Conservation (phyloP, 2,113 vertebrate genomes). For the Maccullochella peelii region DNA sequence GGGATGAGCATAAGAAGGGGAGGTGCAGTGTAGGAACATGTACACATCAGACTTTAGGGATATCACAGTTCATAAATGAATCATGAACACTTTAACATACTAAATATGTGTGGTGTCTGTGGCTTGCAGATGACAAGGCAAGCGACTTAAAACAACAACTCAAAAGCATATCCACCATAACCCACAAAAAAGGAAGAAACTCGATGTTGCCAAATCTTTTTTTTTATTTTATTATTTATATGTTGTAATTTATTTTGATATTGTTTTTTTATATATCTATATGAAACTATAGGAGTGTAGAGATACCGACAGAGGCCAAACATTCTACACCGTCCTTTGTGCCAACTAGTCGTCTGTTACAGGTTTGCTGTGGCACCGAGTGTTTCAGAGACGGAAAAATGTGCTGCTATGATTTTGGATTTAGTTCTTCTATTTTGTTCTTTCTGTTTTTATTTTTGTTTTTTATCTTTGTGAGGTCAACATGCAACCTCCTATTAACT, state of each 20-base stretch:
- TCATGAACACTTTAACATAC: conserved; percentile 59
- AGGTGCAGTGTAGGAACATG: conserved; percentile 39
- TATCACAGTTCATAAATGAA: conserved; percentile 64
- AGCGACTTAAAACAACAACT: conserved; percentile 31
- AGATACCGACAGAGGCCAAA: conserved; percentile 74
- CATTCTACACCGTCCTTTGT: conserved; percentile 75
- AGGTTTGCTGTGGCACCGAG: conserved; percentile 45
- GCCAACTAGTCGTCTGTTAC: conserved; percentile 74
- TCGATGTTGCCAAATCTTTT: conserved; percentile 82
- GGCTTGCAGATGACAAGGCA: conserved; percentile 46
- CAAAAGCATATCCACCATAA: conserved; percentile 41
- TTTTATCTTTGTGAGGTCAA: conserved; percentile 1
- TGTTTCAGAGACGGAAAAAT: conserved; percentile 51
- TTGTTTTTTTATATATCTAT: conserved; percentile 72
- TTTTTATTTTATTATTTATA: conserved; percentile 72
- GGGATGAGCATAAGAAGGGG: conserved; percentile 2
- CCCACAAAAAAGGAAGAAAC: conserved; percentile 49
- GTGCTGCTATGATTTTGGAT: conserved; percentile 71
- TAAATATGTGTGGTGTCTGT: conserved; percentile 60
- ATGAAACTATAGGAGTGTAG: conserved; percentile 66
- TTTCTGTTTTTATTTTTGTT: not conserved
- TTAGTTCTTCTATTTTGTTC: conserved; percentile 21
- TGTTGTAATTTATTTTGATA: conserved; percentile 84
- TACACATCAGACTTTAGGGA: conserved; percentile 54
- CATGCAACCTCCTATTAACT: conserved; percentile 13